Conservation (phyloP, 2,113 vertebrate species). For the Hylia prasina region DNA sequence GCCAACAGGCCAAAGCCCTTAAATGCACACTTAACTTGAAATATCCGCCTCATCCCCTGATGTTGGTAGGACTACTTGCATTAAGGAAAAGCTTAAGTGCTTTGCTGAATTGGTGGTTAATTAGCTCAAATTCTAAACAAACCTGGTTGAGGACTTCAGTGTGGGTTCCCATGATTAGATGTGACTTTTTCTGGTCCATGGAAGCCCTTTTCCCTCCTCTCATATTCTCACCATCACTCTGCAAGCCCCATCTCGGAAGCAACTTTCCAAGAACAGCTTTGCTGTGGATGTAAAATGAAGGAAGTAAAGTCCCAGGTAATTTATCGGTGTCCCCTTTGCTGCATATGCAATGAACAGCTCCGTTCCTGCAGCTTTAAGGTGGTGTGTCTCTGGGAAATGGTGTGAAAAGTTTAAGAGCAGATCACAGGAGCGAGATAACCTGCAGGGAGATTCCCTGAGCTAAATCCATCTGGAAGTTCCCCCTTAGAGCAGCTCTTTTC, state of each 20-base stretch:
- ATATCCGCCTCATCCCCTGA: background rate
- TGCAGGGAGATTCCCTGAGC: background rate
- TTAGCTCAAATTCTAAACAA: background rate
- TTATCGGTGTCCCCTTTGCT: background rate
- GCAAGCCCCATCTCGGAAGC: background rate
- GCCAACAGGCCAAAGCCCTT: background rate
- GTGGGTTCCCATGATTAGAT: background rate
- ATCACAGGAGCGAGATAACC: background rate
- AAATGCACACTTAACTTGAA: background rate
- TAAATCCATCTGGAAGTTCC: background rate
- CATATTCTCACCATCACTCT: background rate
- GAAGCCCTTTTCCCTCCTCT: background rate
- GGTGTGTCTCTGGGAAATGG: background rate
- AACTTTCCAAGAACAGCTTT: background rate
- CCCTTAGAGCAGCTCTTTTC: background rate
- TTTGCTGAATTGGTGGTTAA: conserved; percentile 9
- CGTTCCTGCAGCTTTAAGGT: background rate
- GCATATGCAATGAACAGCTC: background rate
- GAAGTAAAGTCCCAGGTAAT: background rate
- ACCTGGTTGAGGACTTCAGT: background rate
- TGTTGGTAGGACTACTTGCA: background rate
- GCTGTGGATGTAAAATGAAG: background rate
- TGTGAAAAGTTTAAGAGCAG: background rate
- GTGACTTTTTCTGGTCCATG: background rate
- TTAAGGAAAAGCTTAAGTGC: background rate